These are phyloP conservation scores for Dorcus hopei DNA, from an alignment of 2,888 invertebrate genomes.

Conservation along the genomic window DNA sequence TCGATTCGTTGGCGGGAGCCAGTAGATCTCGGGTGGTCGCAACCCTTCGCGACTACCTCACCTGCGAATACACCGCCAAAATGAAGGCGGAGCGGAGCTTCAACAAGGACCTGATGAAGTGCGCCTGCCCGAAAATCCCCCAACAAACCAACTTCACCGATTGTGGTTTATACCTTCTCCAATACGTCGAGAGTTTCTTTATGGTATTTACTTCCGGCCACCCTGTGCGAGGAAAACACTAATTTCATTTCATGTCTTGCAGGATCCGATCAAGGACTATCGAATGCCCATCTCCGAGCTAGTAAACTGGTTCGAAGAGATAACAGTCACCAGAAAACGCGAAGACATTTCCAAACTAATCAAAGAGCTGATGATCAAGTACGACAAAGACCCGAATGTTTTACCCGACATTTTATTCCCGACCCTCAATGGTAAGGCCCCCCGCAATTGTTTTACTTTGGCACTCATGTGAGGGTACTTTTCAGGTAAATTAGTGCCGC, in stretches of 20 bases:
- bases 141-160: slow-evolving; percentile 97
- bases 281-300: slow-evolving; percentile 78
- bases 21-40: slow-evolving; percentile 81
- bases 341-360: slow-evolving; percentile 81
- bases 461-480: slow-evolving; percentile 5
- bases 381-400: slow-evolving; percentile 63
- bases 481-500: slow-evolving; percentile 56
- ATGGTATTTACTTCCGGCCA: slow-evolving; percentile 54
- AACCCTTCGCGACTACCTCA: slow-evolving; percentile 86
- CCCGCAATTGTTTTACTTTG: slow-evolving; percentile 15
- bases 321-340: slow-evolving; percentile 78
- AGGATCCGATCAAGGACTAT: slow-evolving; percentile 82
- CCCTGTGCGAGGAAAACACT: background rate
- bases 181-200: slow-evolving; percentile 96
- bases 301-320: slow-evolving; percentile 83
- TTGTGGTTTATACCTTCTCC: slow-evolving; percentile 92
- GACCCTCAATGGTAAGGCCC: slow-evolving; percentile 64
- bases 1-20: slow-evolving; percentile 87
- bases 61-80: slow-evolving; percentile 80
- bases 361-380: slow-evolving; percentile 69
- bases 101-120: slow-evolving; percentile 80
- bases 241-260: background rate
- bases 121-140: slow-evolving; percentile 88
- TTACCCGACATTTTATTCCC: slow-evolving; percentile 74
- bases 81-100: slow-evolving; percentile 62